A percentile compares a stretch with the other conserved stretches of the same genome.
These are phyloP conservation scores for Plectropomus leopardus DNA, from an alignment of 2,113 vertebrate genomes.

Conservation along the genomic window DNA sequence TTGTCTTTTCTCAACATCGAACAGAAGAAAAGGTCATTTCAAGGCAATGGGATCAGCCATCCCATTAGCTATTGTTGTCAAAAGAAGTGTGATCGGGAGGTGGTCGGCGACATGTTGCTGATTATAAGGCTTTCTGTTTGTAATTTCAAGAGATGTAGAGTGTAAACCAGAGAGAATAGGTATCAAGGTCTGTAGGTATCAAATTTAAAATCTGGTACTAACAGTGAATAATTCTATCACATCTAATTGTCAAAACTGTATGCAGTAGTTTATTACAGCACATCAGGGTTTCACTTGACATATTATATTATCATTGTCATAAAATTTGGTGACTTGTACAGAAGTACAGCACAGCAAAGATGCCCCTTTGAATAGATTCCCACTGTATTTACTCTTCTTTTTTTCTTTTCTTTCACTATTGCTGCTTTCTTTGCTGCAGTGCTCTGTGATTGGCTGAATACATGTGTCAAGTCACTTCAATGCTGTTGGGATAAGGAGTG, in stretches of 20 bases:
- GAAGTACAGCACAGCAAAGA: constrained; percentile 24
- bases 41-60: neutral
- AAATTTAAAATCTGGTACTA: neutral
- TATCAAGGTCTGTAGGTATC: neutral
- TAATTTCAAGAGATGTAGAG: neutral
- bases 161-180: neutral
- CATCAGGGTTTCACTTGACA: neutral
- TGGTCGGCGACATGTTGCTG: neutral
- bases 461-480: constrained; percentile 71
- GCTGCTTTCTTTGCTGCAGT: constrained; percentile 80
- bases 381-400: constrained; percentile 34
- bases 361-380: constrained; percentile 23
- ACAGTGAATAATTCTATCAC: neutral
- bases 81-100: neutral
- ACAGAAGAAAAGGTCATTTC: neutral
- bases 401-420: constrained; percentile 40
- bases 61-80: neutral
- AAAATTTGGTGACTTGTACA: neutral
- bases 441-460: constrained; percentile 77
- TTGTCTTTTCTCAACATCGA: constrained; percentile 1
- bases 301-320: neutral
- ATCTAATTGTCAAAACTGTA: neutral
- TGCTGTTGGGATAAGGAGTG: constrained; percentile 49
- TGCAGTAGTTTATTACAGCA: neutral
- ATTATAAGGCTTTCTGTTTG: neutral